Evolutionary conservation across 1,140 invertebrate species (phyloP).

Genomic region (Zaprionus tsacasi): DNA sequence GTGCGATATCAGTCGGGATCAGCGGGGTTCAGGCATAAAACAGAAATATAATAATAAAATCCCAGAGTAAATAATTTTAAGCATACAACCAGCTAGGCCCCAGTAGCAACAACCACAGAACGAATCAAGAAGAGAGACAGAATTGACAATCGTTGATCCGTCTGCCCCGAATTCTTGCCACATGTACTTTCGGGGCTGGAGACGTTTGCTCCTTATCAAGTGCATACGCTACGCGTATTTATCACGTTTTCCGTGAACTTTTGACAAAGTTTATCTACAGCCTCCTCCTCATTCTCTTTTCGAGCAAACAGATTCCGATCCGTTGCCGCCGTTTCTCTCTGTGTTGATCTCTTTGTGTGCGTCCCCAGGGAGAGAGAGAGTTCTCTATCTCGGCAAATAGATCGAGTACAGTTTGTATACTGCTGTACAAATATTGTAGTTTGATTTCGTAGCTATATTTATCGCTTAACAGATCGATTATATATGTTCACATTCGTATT

Average conservation of each 20-base stretch:
- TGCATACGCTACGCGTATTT: slow-evolving; percentile 60
- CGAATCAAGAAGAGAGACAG: background rate
- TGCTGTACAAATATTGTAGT: slow-evolving; percentile 3
- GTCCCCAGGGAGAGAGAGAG: slow-evolving; percentile 16
- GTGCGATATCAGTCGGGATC: slow-evolving; percentile 72
- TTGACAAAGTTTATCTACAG: slow-evolving; percentile 83
- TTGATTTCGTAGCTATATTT: slow-evolving; percentile 36
- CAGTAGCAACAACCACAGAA: background rate
- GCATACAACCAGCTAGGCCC: slow-evolving; percentile 31
- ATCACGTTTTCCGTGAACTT: slow-evolving; percentile 84
- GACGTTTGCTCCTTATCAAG: slow-evolving; percentile 57
- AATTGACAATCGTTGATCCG: slow-evolving; percentile 40
- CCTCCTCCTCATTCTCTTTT: slow-evolving; percentile 27
- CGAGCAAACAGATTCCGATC: slow-evolving; percentile 30
- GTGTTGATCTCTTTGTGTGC: slow-evolving; percentile 69
- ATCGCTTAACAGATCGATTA: slow-evolving; percentile 50
- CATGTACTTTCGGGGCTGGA: slow-evolving; percentile 24
- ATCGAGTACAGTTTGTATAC: slow-evolving; percentile 24
- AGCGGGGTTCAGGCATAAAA: slow-evolving; percentile 65
- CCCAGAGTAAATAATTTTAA: slow-evolving; percentile 33
- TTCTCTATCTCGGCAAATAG: slow-evolving; percentile 36
- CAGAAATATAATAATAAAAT: slow-evolving; percentile 47
- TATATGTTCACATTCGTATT: slow-evolving; percentile 17
- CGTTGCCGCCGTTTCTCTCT: slow-evolving; percentile 11
- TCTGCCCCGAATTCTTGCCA: slow-evolving; percentile 33